Percentiles rank a stretch among this genome's conserved stretches.
These are phyloP conservation scores for Trichomalopsis sarcophagae DNA, from an alignment of 1,140 invertebrate genomes.

Conservation along the genomic window DNA sequence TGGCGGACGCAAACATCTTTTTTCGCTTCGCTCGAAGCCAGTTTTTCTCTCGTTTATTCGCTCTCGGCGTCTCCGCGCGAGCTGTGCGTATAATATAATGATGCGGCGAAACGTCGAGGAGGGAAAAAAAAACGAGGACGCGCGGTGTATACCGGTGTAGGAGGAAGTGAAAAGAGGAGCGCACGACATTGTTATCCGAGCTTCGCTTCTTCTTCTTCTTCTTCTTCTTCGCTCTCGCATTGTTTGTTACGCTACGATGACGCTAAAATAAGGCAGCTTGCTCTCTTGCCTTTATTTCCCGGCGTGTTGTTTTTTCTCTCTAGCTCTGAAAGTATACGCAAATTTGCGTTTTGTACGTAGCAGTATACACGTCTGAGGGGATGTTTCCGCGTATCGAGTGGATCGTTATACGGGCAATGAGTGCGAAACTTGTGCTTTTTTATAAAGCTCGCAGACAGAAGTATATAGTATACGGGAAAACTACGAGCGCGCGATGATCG, in stretches of 20 bases:
- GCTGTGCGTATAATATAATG: constrained; percentile 10
- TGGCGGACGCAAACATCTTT: not conserved
- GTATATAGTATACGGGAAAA: too few species aligned
- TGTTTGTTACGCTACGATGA: not conserved
- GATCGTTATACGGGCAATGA: not conserved
- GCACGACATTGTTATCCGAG: constrained; percentile 22
- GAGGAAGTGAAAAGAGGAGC: not conserved
- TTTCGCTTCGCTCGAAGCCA: not conserved
- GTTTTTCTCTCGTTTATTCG: not conserved
- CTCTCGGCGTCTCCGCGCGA: not conserved
- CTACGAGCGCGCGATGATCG: too few species aligned
- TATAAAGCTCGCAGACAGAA: not conserved
- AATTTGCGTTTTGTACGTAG: too few species aligned
- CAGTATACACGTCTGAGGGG: not conserved
- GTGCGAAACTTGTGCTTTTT: not conserved
- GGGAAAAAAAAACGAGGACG: not conserved
- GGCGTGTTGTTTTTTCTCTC: not conserved
- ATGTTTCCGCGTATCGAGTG: not conserved
- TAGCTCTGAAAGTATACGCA: not conserved
- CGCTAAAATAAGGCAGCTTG: not conserved
- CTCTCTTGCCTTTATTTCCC: not conserved
- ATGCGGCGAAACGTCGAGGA: not conserved
- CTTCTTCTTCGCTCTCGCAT: not conserved
- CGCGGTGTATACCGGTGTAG: not conserved
- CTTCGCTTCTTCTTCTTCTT: not conserved